Evolutionary conservation across 2,888 invertebrate genomes (phyloP), one percentile per base, ranked within the genome.

Genomic region (Vanessa cardui): DNA sequence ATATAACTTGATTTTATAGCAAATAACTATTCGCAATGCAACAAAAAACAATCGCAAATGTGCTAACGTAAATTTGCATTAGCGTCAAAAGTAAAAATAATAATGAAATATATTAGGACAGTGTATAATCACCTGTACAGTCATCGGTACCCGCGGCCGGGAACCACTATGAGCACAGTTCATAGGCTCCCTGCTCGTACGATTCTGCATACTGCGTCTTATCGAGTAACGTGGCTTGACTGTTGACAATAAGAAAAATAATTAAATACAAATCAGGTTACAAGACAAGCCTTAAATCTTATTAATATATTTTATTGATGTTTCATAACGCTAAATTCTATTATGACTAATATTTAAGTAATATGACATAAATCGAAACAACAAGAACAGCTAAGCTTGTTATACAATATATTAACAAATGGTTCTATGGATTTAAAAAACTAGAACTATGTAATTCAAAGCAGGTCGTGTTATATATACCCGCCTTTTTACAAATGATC

Each of bases 111-210:
- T 39, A 39, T 39, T 12, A 2, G 9, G 39, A 39, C 9, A 33
- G 4, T n/a, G n/a, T 9, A 18, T 46, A 54, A 16, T 68, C 56
- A 70, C 72, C 72, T 73, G 72, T 3, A 72, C 45, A 26, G 66
- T 65, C 66, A 74, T 71, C 21, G 74, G 74, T 54, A 71, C 31
- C 18, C 74, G 70, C n/a, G 70, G 67, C 3, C 69, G 64, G 12
- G 60, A 54, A 6, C 49, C 50, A 26, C 54, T 58, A 8, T 54
- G 59, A 18, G 50, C 58, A 20, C 26, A 54, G 52, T 54, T 54
- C 52, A 31, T n/a, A 50, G 18, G 61, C 58, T 60, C 15, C 58
- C 62, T 60, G 54, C 64, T 59, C n/a, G 47, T 66, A 52, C 20
- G 49, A 50, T 44, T 20, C 54, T 44, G 64, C 3, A 39, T 45